Evolutionary conservation across 2,888 invertebrate species (phyloP).

Genomic region (Plebejus melissa): DNA sequence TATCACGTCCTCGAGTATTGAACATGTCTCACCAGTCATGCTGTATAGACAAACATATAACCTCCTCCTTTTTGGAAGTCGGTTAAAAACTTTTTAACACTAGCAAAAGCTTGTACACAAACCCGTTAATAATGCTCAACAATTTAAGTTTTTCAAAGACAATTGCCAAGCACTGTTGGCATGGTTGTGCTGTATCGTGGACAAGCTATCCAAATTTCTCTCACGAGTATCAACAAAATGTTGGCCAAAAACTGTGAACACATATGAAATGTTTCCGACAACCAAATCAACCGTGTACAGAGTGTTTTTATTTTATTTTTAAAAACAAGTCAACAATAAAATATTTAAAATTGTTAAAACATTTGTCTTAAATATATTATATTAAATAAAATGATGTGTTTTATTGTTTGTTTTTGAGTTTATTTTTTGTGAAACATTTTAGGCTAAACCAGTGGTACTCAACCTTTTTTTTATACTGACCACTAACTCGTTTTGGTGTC

Average conservation of each 20-base stretch:
- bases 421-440: neutral
- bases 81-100: neutral
- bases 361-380: conserved; percentile 29
- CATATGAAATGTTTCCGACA: conserved; percentile 20
- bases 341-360: conserved; percentile 30
- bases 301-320: conserved; percentile 29
- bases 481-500: no score
- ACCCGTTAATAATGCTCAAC: neutral
- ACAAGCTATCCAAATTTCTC: neutral
- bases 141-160: neutral
- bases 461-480: no score
- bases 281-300: conserved; percentile 25
- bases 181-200: neutral
- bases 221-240: neutral
- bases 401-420: neutral
- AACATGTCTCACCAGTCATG: no score
- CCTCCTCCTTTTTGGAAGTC: no score
- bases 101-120: neutral
- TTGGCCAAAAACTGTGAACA: conserved; percentile 11
- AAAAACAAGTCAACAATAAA: conserved; percentile 26
- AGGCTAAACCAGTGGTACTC: no score
- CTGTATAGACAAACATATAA: no score
- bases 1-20: no score
- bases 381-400: neutral
- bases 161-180: neutral